These are phyloP conservation scores for Abrostola triplasia DNA, from an alignment of 2,888 invertebrate species.

Conservation along the genomic window DNA sequence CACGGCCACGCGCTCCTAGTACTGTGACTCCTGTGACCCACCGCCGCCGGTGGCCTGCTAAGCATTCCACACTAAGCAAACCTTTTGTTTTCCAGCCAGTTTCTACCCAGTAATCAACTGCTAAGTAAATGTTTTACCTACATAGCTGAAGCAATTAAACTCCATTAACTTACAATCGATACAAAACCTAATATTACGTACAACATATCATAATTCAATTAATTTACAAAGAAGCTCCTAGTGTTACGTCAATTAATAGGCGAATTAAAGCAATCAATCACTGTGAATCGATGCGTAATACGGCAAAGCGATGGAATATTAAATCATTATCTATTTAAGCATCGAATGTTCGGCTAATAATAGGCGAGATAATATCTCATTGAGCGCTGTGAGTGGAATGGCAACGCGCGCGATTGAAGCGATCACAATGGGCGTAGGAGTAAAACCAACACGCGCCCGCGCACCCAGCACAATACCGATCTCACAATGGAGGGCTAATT, in stretches of 20 bases:
- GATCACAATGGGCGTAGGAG: conserved; percentile 85
- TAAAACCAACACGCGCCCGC: conserved; percentile 81
- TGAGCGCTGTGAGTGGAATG: conserved; percentile 73
- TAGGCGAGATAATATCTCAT: conserved; percentile 81
- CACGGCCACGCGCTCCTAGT: conserved; percentile 68
- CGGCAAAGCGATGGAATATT: conserved; percentile 64
- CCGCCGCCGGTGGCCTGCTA: conserved; percentile 73
- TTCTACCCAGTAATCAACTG: conserved; percentile 49
- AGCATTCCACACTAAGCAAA: conserved; percentile 64
- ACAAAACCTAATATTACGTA: conserved; percentile 5
- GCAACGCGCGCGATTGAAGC: conserved; percentile 75
- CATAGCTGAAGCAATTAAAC: conserved; percentile 27
- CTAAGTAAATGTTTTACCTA: conserved; percentile 19
- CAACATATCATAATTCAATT: conserved; percentile 20
- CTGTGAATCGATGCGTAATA: conserved; percentile 69
- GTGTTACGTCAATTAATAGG: conserved; percentile 67
- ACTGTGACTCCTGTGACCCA: conserved; percentile 74
- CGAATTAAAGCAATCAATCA: conserved; percentile 76
- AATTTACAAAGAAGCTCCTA: conserved; percentile 59
- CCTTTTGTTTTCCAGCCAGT: conserved; percentile 62
- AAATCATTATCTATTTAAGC: conserved; percentile 77
- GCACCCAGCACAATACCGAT: conserved; percentile 71
- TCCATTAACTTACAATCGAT: conserved; percentile 3
- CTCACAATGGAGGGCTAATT: conserved; percentile 84
- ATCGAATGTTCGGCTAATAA: conserved; percentile 76